Evolutionary conservation across 2,113 vertebrate genomes (phyloP), one percentile per base, ranked within the genome.

Genomic region (Dipodomys ordii): DNA sequence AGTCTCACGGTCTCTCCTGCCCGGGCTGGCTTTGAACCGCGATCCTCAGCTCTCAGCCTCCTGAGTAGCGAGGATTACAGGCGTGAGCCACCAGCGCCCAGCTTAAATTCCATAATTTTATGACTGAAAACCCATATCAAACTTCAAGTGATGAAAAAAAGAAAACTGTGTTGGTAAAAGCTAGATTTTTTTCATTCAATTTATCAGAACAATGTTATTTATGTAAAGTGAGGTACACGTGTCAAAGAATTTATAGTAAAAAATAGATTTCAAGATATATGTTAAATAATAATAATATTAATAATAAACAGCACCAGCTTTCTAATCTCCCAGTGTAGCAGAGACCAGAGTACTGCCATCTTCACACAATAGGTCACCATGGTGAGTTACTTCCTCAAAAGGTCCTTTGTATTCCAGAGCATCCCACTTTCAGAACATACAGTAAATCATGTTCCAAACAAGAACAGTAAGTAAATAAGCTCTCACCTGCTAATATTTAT

Each of bases 401-500:
- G 53, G 57, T 44, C 28, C 67, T 94, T 84, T 92, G 49, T 95
- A 67, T 96, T 89, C 80, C 87, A 91, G 77, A 87, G 57, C 57
- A 92, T 49, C 10, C 65, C 35, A 72, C 32, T 60, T 68, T 77
- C 84, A 77, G 83, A 93, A 78, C 86, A 74, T 68, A 46, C 78
- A 71, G 62, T 93, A 68, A 92, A 96, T 94, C 88, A 93, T 80
- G 57, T 72, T 88, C 81, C 49, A 82, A 81, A 74, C 6, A 89
- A 71, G 80, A 95, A 78, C 68, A 94, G 68, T 67, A 89, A 95
- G 88, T 81, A 92, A 87, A 83, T 67, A 86, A 93, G 77, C 79
- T 91, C 80, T 94, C 74, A 69, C 71, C 73, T 74, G 39, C 89
- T 77, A 90, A 91, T 94, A 92, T 95, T 94, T 95, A 95, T 94